Evolutionary conservation across 2,888 invertebrate species (phyloP).

Genomic region (Choristoneura rosaceana): DNA sequence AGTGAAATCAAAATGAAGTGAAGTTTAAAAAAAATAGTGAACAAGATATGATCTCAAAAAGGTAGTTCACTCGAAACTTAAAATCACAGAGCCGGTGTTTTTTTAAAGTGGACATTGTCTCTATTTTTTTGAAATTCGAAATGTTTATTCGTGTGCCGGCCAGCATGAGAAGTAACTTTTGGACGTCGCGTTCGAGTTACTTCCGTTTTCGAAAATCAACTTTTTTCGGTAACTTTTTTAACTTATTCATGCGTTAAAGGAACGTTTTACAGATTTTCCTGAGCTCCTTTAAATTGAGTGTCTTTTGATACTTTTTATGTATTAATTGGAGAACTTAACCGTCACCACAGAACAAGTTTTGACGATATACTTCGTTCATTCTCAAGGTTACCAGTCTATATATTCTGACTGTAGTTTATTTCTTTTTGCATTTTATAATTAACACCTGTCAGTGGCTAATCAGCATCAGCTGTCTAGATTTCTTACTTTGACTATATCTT

Average conservation of each 20-base stretch:
- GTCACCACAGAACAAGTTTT: slow-evolving; percentile 2
- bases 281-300: not conserved
- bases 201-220: slow-evolving; percentile 3
- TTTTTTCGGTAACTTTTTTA: not conserved
- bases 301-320: not conserved
- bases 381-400: slow-evolving; percentile 11
- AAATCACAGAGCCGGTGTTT: slow-evolving; percentile 28
- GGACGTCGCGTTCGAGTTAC: slow-evolving; percentile 2
- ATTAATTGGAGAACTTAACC: not conserved
- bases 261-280: not conserved
- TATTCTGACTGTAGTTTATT: not conserved
- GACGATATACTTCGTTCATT: slow-evolving; percentile 4
- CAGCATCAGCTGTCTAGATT: not conserved
- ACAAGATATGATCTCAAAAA: slow-evolving; percentile 19
- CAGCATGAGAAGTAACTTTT: slow-evolving; percentile 9
- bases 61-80: slow-evolving; percentile 22
- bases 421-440: not conserved
- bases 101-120: not conserved
- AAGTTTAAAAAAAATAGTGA: slow-evolving; percentile 7
- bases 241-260: not conserved
- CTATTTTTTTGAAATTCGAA: not conserved
- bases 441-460: not conserved
- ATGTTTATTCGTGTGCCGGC: slow-evolving; percentile 4
- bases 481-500: not conserved
- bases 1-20: slow-evolving; percentile 21